These are phyloP conservation scores for Diploptera punctata DNA, from an alignment of 2,888 invertebrate species.

Conservation along the genomic window DNA sequence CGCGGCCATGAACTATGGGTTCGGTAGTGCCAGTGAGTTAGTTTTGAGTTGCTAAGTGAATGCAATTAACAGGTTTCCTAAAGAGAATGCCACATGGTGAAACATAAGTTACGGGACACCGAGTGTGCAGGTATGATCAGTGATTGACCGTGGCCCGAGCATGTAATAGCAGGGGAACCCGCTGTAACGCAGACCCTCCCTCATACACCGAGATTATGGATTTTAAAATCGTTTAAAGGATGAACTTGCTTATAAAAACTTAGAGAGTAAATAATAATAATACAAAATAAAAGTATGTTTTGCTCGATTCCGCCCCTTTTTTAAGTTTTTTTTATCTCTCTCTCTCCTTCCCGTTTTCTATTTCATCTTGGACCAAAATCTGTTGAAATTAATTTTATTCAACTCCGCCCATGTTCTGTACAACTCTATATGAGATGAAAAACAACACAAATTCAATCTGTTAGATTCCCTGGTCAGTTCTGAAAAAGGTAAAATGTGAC, in stretches of 20 bases:
- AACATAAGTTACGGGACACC: background rate
- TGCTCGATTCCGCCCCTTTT: constrained; percentile 4
- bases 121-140: constrained; percentile 3
- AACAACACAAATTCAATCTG: background rate
- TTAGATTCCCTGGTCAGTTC: too few relatives aligned
- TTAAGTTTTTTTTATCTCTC: background rate
- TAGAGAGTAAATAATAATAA: background rate
- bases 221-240: constrained; percentile 20
- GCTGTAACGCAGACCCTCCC: background rate
- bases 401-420: background rate
- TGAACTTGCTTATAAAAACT: background rate
- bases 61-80: too few relatives aligned
- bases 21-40: too few relatives aligned
- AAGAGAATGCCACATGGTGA: background rate
- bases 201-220: constrained; percentile 6
- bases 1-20: too few relatives aligned
- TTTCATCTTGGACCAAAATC: constrained; percentile 19
- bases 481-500: too few relatives aligned
- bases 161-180: constrained; percentile 6
- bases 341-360: background rate
- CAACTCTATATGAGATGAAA: background rate
- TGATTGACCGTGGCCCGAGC: constrained; percentile 6
- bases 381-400: constrained; percentile 12
- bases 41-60: too few relatives aligned
- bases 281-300: background rate